Conservation (phyloP, 2,888 invertebrate species). For the Seira sanloemensis region DNA sequence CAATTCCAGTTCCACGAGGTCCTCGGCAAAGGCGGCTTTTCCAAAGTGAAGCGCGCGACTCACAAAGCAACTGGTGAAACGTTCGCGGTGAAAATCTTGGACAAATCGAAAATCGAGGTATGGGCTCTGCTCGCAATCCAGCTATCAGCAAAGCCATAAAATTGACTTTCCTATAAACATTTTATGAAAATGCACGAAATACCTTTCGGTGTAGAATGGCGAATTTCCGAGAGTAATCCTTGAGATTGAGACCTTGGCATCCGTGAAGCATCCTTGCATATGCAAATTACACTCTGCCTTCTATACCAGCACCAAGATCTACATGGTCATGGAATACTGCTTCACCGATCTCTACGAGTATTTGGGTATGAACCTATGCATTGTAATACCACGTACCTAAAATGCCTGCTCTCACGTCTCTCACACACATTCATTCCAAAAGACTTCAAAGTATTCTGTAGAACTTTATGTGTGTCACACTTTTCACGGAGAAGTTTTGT, state of each 20-base stretch:
- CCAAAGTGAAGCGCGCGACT: constrained; percentile 86
- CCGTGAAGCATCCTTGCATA: constrained; percentile 84
- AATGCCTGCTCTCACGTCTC: too few relatives aligned
- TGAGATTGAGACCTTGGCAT: constrained; percentile 84
- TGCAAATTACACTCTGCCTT: constrained; percentile 87
- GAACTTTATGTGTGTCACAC: too few relatives aligned
- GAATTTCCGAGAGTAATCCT: constrained; percentile 84
- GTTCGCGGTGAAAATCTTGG: constrained; percentile 89
- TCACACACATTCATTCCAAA: too few relatives aligned
- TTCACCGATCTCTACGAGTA: constrained; percentile 90
- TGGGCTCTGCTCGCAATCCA: constrained; percentile 73
- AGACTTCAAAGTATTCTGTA: too few relatives aligned
- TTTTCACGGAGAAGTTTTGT: too few relatives aligned
- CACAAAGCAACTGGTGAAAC: constrained; percentile 86
- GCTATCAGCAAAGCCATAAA: too few relatives aligned
- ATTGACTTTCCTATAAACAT: too few relatives aligned
- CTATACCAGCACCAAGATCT: constrained; percentile 84
- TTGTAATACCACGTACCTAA: too few relatives aligned
- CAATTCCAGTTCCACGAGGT: constrained; percentile 83
- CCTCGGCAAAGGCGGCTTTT: constrained; percentile 86
- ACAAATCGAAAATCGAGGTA: constrained; percentile 83
- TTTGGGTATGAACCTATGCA: constrained; percentile 77
- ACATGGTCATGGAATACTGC: constrained; percentile 87
- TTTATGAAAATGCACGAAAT: too few relatives aligned
- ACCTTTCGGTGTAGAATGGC: constrained; percentile 80